Percentiles rank a stretch among this genome's conserved stretches.
phyloP scores from a whole-genome alignment of 2,113 vertebrate species.

The Chlorocebus sabaeus region DNA sequence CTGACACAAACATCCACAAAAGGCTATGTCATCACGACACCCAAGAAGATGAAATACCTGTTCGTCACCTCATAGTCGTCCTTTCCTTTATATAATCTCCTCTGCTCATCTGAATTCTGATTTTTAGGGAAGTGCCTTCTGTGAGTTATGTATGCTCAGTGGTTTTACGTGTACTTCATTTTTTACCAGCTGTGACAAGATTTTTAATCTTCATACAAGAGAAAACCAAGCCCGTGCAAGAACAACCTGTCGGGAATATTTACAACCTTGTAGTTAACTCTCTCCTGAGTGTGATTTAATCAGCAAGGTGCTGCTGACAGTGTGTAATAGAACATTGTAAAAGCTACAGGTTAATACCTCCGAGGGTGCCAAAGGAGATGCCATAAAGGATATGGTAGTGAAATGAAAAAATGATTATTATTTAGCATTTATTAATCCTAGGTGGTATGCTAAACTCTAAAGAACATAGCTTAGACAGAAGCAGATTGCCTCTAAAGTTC shows the following conservation, averaged over 20 bases:
- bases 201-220: constrained; percentile 79
- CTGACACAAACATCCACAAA: neutral
- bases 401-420: constrained; percentile 49
- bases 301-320: constrained; percentile 69
- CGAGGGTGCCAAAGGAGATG: neutral
- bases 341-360: constrained; percentile 66
- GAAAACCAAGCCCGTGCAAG: constrained; percentile 72
- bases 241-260: constrained; percentile 82
- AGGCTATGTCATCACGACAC: neutral
- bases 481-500: neutral
- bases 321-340: constrained; percentile 66
- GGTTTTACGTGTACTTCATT: constrained; percentile 73
- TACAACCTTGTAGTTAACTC: constrained; percentile 71
- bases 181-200: constrained; percentile 77
- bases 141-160: constrained; percentile 68
- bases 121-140: constrained; percentile 68
- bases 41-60: neutral
- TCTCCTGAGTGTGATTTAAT: constrained; percentile 77
- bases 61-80: neutral
- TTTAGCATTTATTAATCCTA: constrained; percentile 60
- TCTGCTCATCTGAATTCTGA: constrained; percentile 54
- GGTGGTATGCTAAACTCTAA: neutral
- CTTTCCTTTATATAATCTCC: constrained; percentile 15
- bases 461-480: neutral
- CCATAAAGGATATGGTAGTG: neutral